Conservation (phyloP, 2,797 vertebrate species). For the Lagocephalus sceleratus region DNA sequence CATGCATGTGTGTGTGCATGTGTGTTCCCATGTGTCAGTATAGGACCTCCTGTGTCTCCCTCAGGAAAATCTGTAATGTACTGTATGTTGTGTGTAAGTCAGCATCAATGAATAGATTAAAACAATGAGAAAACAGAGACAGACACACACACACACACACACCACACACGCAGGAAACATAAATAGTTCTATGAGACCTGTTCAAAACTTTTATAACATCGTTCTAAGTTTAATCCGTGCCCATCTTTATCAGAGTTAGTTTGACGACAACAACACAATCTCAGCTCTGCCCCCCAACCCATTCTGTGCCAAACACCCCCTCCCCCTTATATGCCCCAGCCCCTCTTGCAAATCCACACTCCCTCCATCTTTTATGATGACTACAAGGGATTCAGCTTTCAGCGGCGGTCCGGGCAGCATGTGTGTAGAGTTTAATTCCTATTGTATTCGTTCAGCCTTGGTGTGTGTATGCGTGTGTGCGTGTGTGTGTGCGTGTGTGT, state of each 20-base stretch:
- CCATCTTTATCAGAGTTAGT: slow-evolving; percentile 43
- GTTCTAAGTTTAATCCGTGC: slow-evolving; percentile 27
- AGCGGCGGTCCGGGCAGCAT: slow-evolving; percentile 72
- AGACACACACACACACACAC: slow-evolving; percentile 20
- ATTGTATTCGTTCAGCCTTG: slow-evolving; percentile 78
- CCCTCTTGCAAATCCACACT: slow-evolving; percentile 58
- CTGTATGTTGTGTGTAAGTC: neutral
- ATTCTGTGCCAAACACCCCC: slow-evolving; percentile 33
- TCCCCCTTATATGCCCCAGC: slow-evolving; percentile 40
- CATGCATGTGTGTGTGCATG: slow-evolving; percentile 5
- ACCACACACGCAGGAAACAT: neutral
- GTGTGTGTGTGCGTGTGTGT: slow-evolving; percentile 74
- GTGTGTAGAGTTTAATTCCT: slow-evolving; percentile 80
- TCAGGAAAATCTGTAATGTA: slow-evolving; percentile 43
- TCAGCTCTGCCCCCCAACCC: slow-evolving; percentile 12
- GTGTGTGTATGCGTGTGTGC: slow-evolving; percentile 74
- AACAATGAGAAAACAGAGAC: too few relatives aligned
- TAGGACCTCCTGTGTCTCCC: slow-evolving; percentile 38
- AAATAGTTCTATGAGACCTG: too few relatives aligned
- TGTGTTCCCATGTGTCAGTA: slow-evolving; percentile 32
- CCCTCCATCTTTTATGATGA: slow-evolving; percentile 74
- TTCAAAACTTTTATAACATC: too few relatives aligned
- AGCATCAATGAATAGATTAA: too few relatives aligned
- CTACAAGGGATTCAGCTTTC: slow-evolving; percentile 80
- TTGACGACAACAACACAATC: slow-evolving; percentile 29